Evolutionary conservation across 2,113 vertebrate species (phyloP), one percentile per base, ranked within the genome.

Genomic region (Silurus asotus): DNA sequence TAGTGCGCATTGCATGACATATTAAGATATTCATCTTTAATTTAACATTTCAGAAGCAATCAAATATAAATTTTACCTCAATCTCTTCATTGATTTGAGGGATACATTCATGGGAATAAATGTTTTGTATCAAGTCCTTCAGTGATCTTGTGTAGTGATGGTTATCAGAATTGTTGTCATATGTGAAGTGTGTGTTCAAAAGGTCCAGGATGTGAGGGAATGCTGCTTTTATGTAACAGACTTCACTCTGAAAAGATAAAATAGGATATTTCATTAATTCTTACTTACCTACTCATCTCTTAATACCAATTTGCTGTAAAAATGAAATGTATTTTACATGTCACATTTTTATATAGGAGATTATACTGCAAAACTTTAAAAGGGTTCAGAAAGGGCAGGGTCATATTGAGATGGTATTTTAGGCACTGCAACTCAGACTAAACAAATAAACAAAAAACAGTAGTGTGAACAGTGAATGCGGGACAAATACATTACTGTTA

Each of bases 221-320:
- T 58, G 89, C 89, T 81, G 91, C 91, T 91, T 93, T 93, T 72
- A 93, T 82, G 75, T 91, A 92, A 87, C 92, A 93, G 67, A 88
- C 78, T 78, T 90, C 84, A 85, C 90, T 90, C 92, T 93, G 85
- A 5, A 88, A 82, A 89, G 49, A 89, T 25, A 86, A 83, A 83
- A 64, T 25, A 84, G 59, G 61, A 62, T 10, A 81, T 84, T 69
- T 58, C 19, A 64, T 84, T 67, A 49, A 25, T 23, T 25, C 13
- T 77, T 56, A 8, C 49, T 28, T 11, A 17, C 2, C 37, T 65
- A n/a, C 14, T 74, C 8, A 23, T 15, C 3, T 10, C 59, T 37
- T 45, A 20, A 10, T 79, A 55, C 1, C 8, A 79, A 37, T 37
- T 20, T 37, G 25, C 55, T 9, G 51, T 25, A 76, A 14, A 55